phyloP scores from a whole-genome alignment of 1,140 invertebrate genomes.

The Apis cerana region DNA sequence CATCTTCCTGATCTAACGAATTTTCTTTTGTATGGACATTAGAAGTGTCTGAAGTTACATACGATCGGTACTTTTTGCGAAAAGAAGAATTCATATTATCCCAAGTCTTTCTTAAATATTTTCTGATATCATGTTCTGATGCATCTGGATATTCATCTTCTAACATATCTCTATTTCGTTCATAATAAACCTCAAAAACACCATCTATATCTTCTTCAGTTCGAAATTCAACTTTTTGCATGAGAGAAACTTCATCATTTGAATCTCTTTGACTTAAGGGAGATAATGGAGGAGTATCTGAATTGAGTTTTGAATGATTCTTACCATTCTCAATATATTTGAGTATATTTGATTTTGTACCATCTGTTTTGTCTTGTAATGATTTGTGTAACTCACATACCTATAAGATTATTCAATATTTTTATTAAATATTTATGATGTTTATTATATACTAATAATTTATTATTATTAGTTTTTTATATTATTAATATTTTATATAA shows the following conservation, averaged over 20 bases:
- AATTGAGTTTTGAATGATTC: constrained; percentile 58
- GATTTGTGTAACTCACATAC: constrained; percentile 31
- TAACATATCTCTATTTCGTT: constrained; percentile 79
- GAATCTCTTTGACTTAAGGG: constrained; percentile 72
- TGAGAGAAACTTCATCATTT: constrained; percentile 61
- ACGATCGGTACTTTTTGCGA: constrained; percentile 66
- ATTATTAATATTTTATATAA: constrained; percentile 11
- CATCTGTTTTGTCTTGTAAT: constrained; percentile 39
- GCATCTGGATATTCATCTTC: constrained; percentile 81
- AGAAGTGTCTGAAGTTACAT: constrained; percentile 50
- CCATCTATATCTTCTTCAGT: constrained; percentile 56
- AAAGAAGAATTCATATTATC: constrained; percentile 75
- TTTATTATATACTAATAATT: background rate
- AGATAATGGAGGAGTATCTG: constrained; percentile 70
- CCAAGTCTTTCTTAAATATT: constrained; percentile 82
- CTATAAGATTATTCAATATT: constrained; percentile 23
- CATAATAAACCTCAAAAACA: constrained; percentile 82
- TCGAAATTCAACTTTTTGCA: constrained; percentile 54
- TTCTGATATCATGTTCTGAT: constrained; percentile 78
- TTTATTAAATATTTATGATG: constrained; percentile 9
- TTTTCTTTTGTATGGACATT: constrained; percentile 50
- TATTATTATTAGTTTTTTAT: too few relatives aligned
- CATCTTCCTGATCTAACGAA: constrained; percentile 56
- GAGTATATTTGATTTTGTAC: constrained; percentile 26
- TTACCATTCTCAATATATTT: constrained; percentile 49